Evolutionary conservation across 2,888 invertebrate genomes (phyloP).

Genomic region (Synergus umbraculus): DNA sequence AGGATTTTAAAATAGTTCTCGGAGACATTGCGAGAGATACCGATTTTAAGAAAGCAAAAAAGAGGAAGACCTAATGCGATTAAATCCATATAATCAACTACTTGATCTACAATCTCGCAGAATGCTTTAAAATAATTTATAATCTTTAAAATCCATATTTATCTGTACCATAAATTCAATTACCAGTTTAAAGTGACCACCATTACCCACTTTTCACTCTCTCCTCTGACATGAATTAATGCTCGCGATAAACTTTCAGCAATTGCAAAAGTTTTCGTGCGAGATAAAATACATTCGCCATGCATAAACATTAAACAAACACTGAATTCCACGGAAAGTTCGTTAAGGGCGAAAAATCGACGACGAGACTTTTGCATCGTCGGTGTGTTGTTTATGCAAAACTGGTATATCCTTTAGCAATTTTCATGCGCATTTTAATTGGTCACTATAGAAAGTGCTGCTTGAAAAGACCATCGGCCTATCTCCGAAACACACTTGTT

Average conservation of each 20-base stretch:
- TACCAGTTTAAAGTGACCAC: neutral
- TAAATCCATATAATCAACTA: neutral
- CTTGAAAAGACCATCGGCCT: slow-evolving; percentile 61
- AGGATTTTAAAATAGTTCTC: neutral
- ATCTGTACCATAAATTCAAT: neutral
- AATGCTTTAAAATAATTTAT: neutral
- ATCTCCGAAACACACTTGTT: slow-evolving; percentile 76
- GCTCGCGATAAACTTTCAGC: slow-evolving; percentile 4
- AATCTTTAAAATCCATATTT: neutral
- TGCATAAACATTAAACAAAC: slow-evolving; percentile 30
- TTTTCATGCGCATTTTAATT: slow-evolving; percentile 58
- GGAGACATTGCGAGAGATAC: neutral
- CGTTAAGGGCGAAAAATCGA: slow-evolving; percentile 21
- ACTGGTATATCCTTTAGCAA: slow-evolving; percentile 41
- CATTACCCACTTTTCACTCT: neutral
- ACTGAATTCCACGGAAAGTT: slow-evolving; percentile 20
- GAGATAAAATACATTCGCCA: slow-evolving; percentile 9
- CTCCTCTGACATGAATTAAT: slow-evolving; percentile 2
- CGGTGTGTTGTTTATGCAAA: slow-evolving; percentile 20
- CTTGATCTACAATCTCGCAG: neutral
- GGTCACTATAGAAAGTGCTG: slow-evolving; percentile 47
- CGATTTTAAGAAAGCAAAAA: neutral
- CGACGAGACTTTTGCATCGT: slow-evolving; percentile 34
- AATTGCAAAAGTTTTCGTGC: slow-evolving; percentile 18
- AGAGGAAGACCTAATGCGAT: neutral